Base-by-base conservation (phyloP, 2,797 vertebrate genomes). In the Hoplostethus mediterraneus region DNA sequence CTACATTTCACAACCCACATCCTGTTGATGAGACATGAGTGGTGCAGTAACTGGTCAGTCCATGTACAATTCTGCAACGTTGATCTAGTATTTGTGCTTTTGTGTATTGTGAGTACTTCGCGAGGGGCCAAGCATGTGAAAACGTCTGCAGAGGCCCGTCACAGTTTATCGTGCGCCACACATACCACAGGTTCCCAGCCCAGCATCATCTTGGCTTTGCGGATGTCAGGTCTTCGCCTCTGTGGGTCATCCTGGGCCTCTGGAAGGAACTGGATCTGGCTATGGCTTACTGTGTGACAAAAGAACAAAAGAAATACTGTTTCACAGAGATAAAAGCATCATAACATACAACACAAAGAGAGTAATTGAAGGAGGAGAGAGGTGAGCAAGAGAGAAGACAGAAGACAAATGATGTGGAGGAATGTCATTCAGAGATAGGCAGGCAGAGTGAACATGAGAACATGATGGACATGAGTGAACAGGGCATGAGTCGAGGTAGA, bases 221-320 rank as follows among this genome's bases (percentile, higher is more conserved):
- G 95, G 89, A 99, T 99, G 86, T 99, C 98, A 6, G 98, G 98
- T 87, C 97, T 95, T 88, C 98, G 94, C 89, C 98, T 97, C 91
- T 98, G 98, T 30, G 97, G 98, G 86, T 99, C 98, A 75, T 99
- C 97, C 82, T 99, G 98, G 33, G 97, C 97, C 93, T 99, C 97
- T 0, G 97, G 97, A 36, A 99, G 97, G 94, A 98, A 99, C 91
- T 97, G 96, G 90, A 99, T 99, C 92, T 99, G 96, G 90, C 98
- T 99, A 44, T 89, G 94, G 69, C 98, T 99, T 73, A 97, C 98
- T 94, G 79, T 9, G 47, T 28, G 58, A 28, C 28, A 3, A 28
- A 28, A 28, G 28, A 28, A 28, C 28, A 2, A 28, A 16, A 1
- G 6, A 54, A 14, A 10, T 9, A 10, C 6, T 31, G 10, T 30